Base-by-base conservation (phyloP, 2,797 vertebrate genomes). In the Coranthus polyacanthus region DNA sequence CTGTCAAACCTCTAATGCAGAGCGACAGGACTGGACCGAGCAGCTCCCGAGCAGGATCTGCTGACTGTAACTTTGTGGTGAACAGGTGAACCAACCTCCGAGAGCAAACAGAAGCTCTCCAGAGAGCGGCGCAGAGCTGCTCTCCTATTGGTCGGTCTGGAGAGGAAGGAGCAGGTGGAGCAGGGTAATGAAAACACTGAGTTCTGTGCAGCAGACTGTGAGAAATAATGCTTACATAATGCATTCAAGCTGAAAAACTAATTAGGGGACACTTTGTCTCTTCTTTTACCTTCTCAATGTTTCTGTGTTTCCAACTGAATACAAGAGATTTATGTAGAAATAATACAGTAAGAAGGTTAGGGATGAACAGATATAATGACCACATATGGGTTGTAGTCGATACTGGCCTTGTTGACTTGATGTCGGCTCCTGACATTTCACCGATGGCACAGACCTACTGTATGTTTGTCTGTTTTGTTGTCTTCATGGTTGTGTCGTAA, bases 191-290 rank as follows among this genome's bases (percentile, higher is more conserved):
- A 38, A 13, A 52, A 56, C 44, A 42, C 36, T 8, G 58, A 57
- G 22, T 17, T 26, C 32, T 54, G 61, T 54, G 66, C 72, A 70
- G 55, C 16, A 15, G 41, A 56, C 60, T 49, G 63, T 38, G 56
- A 68, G 42, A 45, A 73, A 52, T 53, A 63, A 54, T 17, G 32
- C 45, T 71, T 62, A 22, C 10, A 12, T 62, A 63, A 85, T 60
- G 50, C 49, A 80, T 39, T 80, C 46, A 77, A 68, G 72, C 61
- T 37, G 37, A 49, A 60, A 57, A 64, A 59, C 51, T 53, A 71
- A 79, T 74, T 61, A 44, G 18, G 6, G 54, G 38, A 16, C 55
- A 52, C 24, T 29, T 71, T 32, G 29, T 66, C 15, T 63, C 15
- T 49, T 29, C 13, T 10, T 29, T 45, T 24, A 34, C 42, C 29